These are phyloP conservation scores for Pollimyrus isidori DNA, from an alignment of 2,113 vertebrate species.

Conservation along the genomic window DNA sequence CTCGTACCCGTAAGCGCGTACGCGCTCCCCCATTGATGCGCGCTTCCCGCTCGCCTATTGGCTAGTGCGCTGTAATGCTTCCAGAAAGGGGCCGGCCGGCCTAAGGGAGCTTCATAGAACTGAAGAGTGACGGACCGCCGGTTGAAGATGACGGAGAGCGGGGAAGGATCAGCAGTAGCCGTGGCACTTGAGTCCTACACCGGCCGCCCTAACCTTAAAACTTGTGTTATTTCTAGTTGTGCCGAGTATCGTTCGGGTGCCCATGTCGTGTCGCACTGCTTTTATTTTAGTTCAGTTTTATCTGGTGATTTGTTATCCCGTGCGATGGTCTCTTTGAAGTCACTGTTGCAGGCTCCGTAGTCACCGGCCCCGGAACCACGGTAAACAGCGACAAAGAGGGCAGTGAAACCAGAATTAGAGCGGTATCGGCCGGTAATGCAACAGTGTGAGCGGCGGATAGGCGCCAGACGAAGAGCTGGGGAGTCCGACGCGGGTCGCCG, in stretches of 20 bases:
- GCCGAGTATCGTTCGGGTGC: not conserved
- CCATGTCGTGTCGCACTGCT: not conserved
- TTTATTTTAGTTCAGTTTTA: not conserved
- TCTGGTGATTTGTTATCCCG: not conserved
- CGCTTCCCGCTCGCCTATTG: constrained; percentile 28
- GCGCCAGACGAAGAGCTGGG: constrained; percentile 7
- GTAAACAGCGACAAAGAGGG: not conserved
- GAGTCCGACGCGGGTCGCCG: constrained; percentile 11
- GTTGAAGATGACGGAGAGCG: constrained; percentile 18
- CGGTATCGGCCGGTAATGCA: not conserved
- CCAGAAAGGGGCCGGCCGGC: constrained; percentile 47
- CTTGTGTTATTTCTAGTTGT: not conserved
- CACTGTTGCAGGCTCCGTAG: not conserved
- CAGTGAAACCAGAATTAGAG: not conserved
- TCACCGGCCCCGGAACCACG: not conserved
- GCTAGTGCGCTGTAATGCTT: constrained; percentile 28
- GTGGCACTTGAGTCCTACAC: constrained; percentile 2
- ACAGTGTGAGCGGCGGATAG: not conserved
- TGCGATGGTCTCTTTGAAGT: not conserved
- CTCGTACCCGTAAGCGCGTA: constrained; percentile 2
- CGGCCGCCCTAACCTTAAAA: not conserved
- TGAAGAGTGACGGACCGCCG: constrained; percentile 34
- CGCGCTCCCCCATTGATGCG: constrained; percentile 21
- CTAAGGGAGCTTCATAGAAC: constrained; percentile 46
- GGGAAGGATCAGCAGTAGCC: not conserved